Base-by-base conservation (phyloP, 2,888 invertebrate species). In the Theodoxus fluviatilis region DNA sequence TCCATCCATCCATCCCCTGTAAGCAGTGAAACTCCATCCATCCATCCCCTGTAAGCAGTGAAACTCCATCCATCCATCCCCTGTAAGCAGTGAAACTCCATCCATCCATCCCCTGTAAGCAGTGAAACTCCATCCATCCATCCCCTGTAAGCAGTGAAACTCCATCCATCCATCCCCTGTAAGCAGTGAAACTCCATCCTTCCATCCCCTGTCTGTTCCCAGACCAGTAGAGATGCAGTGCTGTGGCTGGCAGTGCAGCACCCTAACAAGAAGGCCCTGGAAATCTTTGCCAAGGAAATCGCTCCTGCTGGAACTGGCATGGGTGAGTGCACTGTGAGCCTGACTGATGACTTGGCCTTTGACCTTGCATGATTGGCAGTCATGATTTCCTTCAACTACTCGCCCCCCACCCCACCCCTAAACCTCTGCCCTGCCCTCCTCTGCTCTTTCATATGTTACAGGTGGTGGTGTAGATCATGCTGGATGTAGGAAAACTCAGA, bases 281-380 rank as follows among this genome's bases (percentile, higher is more conserved):
- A 88, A 71, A 79, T 89, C 37, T 86, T 89, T 74, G 81, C 88
- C 6, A 78, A 86, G 73, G 89, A 89, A 80, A 84, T 89, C 61
- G 89, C 89, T 31, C 87, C 89, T 52, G 88, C 89, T 67, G 89
- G 89, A 12, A 89, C 89, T 67, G 89, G 89, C 61, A 89, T 89
- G 88, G 88, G 87, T 87, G 75, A 72, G 79, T 73, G n/a, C 18
- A 6, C 12, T 38, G 38, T 40, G 1, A 38, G 15, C 4, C 12
- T 33, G 9, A 25, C 9, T 64, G n/a, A 43, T 12, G 15, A 43
- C 15, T 12, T 55, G 9, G 9, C 22, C 22, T 12, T 55, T 22
- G 7, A 18, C 18, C 22, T 18, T 55, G 7, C 7, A 18, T 22
- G 55, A 18, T 22, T 43, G 43, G 7, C 43, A 12, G 9, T 43